Base-by-base conservation (phyloP, 2,797 vertebrate genomes). In the Cetoscarus ocellatus region DNA sequence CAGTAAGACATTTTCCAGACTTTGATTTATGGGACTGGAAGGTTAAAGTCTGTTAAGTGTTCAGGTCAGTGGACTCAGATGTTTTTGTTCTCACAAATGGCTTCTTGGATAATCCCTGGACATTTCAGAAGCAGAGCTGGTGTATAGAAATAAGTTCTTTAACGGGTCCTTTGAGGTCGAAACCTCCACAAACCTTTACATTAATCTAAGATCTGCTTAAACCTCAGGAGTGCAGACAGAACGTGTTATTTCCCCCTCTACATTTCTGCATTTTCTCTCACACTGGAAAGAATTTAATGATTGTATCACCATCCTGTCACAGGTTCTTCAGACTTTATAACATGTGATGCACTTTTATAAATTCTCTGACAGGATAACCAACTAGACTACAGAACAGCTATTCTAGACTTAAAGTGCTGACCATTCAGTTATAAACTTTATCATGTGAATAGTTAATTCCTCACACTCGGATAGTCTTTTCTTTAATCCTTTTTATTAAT, bases 381-480 rank as follows among this genome's bases (percentile, higher is more conserved):
- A 34, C 10, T 13, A 51, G 19, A 34, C 11, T 12, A 34, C 19
- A 34, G 50, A 8, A 8, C 19, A 34, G 12, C 19, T 51, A 51
- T 14, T n/a, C 6, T 13, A 7, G 19, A 34, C 50, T 34, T 51
- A 13, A 5, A 34, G 19, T 14, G 2, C 10, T 27, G 17, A 17
- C 18, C 27, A 14, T 35, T 51, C 11, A 14, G 19, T 51, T 27
- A 14, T 51, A 51, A 34, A 51, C 50, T 14, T 51, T 8, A 14
- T 51, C 50, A 51, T 51, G 50, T 51, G 50, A 51, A 14, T 50
- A 35, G 50, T 51, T 51, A 51, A 51, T 51, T 51, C 50, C 50
- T 12, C 7, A 3, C 6, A 14, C 50, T 34, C 48, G 6, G 9
- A n/a, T 19, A 10, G 50, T 13, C 50, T 51, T 50, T 34, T 34